A percentile compares a stretch with the other conserved stretches of the same genome.
phyloP scores from a whole-genome alignment of 2,797 vertebrate genomes.

The Etheostoma perlongum region DNA sequence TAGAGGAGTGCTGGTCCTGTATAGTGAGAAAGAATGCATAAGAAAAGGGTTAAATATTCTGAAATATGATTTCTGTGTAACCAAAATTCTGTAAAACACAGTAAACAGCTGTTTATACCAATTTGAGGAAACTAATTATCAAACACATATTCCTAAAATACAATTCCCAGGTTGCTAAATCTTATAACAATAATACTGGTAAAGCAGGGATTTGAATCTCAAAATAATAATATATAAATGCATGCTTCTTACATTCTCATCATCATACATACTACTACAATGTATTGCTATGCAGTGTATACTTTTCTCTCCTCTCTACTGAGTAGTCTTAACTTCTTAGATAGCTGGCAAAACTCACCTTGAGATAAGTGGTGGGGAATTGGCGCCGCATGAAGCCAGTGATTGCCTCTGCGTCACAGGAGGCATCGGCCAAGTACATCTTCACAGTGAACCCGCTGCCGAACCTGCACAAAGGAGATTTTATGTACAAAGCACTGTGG shows the following conservation, averaged over 20 bases:
- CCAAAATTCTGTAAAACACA: background rate
- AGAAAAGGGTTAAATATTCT: constrained; percentile 32
- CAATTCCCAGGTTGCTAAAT: background rate
- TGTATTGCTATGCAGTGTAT: background rate
- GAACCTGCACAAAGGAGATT: constrained; percentile 86
- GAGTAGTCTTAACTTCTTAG: constrained; percentile 23
- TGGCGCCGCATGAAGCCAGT: constrained; percentile 92
- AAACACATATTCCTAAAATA: constrained; percentile 1
- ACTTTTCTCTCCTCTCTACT: constrained; percentile 13
- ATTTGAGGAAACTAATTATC: background rate
- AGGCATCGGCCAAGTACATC: constrained; percentile 91
- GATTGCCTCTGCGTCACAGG: constrained; percentile 85
- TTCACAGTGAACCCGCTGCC: constrained; percentile 98
- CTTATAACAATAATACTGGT: background rate
- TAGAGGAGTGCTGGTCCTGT: constrained; percentile 92
- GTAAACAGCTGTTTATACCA: background rate
- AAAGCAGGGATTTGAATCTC: background rate
- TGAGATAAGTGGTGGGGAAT: constrained; percentile 94
- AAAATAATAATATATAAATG: background rate
- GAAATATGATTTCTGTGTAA: background rate
- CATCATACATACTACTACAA: background rate
- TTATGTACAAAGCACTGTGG: constrained; percentile 51
- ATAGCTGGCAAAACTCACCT: constrained; percentile 84
- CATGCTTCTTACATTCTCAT: background rate
- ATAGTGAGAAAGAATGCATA: constrained; percentile 41